Conservation (phyloP, 2,888 invertebrate genomes). For the Exephanes ischioxanthus region DNA sequence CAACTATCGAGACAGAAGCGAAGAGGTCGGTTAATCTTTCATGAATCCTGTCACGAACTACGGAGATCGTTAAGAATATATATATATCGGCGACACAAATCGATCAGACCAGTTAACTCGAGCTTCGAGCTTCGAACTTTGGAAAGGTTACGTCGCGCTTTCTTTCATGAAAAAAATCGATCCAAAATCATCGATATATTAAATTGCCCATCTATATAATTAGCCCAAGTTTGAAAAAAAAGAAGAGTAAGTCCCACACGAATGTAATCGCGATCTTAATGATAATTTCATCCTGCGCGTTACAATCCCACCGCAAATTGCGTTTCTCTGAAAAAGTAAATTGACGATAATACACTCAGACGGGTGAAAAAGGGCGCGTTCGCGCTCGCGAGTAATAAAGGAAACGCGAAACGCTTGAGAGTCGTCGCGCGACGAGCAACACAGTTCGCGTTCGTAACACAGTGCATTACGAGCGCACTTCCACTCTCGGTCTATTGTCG, state of each 20-base stretch:
- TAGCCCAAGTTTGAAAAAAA: background rate
- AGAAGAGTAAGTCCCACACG: background rate
- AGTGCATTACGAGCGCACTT: slow-evolving; percentile 18
- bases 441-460: slow-evolving; percentile 24
- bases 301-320: background rate
- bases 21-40: slow-evolving; percentile 49
- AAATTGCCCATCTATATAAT: background rate
- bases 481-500: slow-evolving; percentile 49
- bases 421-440: slow-evolving; percentile 12
- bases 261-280: background rate
- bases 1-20: slow-evolving; percentile 9
- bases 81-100: background rate
- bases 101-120: background rate
- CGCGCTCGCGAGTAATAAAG: background rate
- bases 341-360: background rate
- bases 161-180: too few species aligned
- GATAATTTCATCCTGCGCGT: slow-evolving; percentile 3
- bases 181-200: background rate
- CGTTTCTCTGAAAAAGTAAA: slow-evolving; percentile 6
- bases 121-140: background rate
- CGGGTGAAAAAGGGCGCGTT: slow-evolving; percentile 1
- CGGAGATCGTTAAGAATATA: slow-evolving; percentile 7
- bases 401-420: background rate
- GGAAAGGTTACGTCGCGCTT: too few species aligned
- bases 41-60: slow-evolving; percentile 28